phyloP scores from a whole-genome alignment of 2,888 invertebrate species.

The Nephrotoma guestfalica region DNA sequence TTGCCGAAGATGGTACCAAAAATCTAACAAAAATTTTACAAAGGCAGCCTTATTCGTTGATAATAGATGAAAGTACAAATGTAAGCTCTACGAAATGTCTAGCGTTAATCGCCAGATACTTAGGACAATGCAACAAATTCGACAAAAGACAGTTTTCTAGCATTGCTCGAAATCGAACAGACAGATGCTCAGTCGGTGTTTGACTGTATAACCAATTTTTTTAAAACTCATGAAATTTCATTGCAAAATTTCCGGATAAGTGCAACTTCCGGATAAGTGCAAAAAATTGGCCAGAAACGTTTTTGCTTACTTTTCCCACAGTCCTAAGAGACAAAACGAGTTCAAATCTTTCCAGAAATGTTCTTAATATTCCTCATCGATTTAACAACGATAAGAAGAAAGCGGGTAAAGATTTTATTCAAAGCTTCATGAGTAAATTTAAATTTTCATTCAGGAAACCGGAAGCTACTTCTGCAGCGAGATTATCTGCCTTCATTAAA shows the following conservation, averaged over 20 bases:
- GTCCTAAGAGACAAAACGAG: constrained; percentile 17
- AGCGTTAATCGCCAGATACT: neutral
- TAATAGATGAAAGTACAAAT: neutral
- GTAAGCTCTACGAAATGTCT: neutral
- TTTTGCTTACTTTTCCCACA: constrained; percentile 17
- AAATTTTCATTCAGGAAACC: no score
- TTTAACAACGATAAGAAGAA: no score
- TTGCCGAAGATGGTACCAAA: neutral
- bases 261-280: constrained; percentile 14
- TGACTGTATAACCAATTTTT: neutral
- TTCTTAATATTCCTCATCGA: no score
- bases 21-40: neutral
- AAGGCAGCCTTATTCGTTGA: neutral
- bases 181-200: constrained; percentile 11
- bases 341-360: no score
- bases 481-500: no score
- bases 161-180: neutral
- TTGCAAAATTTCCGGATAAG: neutral
- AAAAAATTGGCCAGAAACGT: constrained; percentile 17
- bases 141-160: constrained; percentile 2
- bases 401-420: no score
- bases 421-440: no score
- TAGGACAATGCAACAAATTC: neutral
- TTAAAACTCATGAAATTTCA: neutral
- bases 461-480: no score